Evolutionary conservation across 2,797 vertebrate genomes (phyloP), one percentile per base, ranked within the genome.

Genomic region (Ispidina lecontei): DNA sequence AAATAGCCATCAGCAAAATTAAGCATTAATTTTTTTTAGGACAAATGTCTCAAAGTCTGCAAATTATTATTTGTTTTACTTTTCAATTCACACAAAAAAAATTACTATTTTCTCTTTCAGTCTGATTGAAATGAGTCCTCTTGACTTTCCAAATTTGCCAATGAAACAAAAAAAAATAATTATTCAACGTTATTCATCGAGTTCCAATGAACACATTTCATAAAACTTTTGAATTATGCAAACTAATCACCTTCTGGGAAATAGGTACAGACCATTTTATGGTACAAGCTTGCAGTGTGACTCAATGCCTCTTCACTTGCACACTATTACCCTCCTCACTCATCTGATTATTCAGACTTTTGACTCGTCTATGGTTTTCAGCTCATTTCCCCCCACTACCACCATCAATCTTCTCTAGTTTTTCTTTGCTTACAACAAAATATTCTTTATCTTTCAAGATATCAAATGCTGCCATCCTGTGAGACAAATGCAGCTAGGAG

Each of bases 231-330:
- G 71, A 95, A 72, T 79, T 75, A 89, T 95, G 91, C 89, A 94
- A 94, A 95, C 35, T 92, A 84, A 93, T 91, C 74, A 70, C 59
- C 46, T 97, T 97, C 97, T 96, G 82, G 87, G 96, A 97, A 97
- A 96, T 91, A 73, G 46, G 63, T 67, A 54, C 28, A 90, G 90
- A 82, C 62, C 39, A 79, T 70, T 77, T 96, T 94, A 96, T 90
- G 90, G 82, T 89, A 87, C 4, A 23, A 59, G 80, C 67, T 67
- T 83, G 85, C 89, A 89, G 19, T 37, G 21, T 93, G 94, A 95
- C 92, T 97, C 96, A 91, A 55, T 95, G 87, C 39, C 19, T 71
- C 80, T 94, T 86, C 49, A 33, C 39, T 75, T 89, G 33, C 54
- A 70, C 89, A 67, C 37, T 55, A 10, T 37, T 91, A 74, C 55